phyloP scores from a whole-genome alignment of 2,888 invertebrate genomes.

The Gari tellinella region DNA sequence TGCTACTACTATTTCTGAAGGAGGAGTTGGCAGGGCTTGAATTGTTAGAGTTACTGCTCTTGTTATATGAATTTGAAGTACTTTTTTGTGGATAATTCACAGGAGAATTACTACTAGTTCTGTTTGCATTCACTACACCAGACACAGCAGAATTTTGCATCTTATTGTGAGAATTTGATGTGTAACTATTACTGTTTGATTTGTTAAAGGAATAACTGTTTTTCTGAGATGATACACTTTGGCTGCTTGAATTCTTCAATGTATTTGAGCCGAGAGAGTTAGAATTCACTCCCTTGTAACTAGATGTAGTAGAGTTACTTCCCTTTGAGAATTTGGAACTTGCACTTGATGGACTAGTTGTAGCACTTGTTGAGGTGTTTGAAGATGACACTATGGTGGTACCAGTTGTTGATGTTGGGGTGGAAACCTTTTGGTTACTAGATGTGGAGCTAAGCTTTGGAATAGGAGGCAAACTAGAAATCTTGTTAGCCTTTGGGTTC shows the following conservation, averaged over 20 bases:
- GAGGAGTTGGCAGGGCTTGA: slow-evolving; percentile 30
- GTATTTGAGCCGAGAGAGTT: not conserved
- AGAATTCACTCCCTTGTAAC: slow-evolving; percentile 1
- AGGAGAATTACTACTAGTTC: slow-evolving; percentile 45
- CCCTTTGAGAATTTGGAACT: slow-evolving; percentile 38
- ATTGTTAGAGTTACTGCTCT: slow-evolving; percentile 40
- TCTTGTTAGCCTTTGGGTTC: slow-evolving; percentile 73
- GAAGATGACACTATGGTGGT: slow-evolving; percentile 42
- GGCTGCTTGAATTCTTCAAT: not conserved
- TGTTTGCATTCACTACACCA: slow-evolving; percentile 26
- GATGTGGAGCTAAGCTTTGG: slow-evolving; percentile 72
- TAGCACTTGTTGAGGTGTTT: slow-evolving; percentile 10
- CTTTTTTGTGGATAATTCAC: slow-evolving; percentile 38
- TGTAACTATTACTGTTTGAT: slow-evolving; percentile 28
- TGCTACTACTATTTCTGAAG: slow-evolving; percentile 40
- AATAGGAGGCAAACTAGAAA: slow-evolving; percentile 77
- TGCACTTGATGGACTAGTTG: slow-evolving; percentile 29
- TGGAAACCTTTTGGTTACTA: slow-evolving; percentile 38
- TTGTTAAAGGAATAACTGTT: slow-evolving; percentile 9
- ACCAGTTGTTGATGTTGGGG: slow-evolving; percentile 43
- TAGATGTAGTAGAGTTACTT: slow-evolving; percentile 6
- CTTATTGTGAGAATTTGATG: slow-evolving; percentile 19
- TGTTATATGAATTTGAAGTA: slow-evolving; percentile 36
- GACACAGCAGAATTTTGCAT: slow-evolving; percentile 32
- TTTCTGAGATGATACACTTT: slow-evolving; percentile 5